Evolutionary conservation across 2,888 invertebrate species (phyloP).

Genomic region (Ligdia adustata): DNA sequence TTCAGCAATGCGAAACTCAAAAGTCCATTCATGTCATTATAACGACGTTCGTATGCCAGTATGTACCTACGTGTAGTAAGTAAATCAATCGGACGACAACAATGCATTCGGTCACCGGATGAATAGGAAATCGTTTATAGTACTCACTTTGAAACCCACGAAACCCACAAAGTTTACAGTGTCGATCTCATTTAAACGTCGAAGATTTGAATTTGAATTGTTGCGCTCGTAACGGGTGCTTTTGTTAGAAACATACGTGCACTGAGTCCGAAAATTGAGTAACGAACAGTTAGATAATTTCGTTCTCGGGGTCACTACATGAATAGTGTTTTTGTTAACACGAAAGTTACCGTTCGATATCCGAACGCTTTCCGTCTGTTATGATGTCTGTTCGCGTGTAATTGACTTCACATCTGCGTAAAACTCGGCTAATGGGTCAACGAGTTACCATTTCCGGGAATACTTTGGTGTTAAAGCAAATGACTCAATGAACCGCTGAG

Average conservation of each 20-base stretch:
- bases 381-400: slow-evolving; percentile 48
- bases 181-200: slow-evolving; percentile 50
- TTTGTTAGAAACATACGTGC: slow-evolving; percentile 56
- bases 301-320: slow-evolving; percentile 55
- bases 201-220: slow-evolving; percentile 51
- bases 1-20: slow-evolving; percentile 55
- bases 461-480: slow-evolving; percentile 40
- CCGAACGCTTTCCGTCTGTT: slow-evolving; percentile 35
- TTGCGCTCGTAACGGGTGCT: slow-evolving; percentile 46
- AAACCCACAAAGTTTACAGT: slow-evolving; percentile 47
- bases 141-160: slow-evolving; percentile 19
- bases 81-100: slow-evolving; percentile 32
- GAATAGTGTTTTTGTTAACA: slow-evolving; percentile 60
- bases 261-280: slow-evolving; percentile 56
- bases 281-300: slow-evolving; percentile 71
- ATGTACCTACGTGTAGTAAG: slow-evolving; percentile 25
- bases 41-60: slow-evolving; percentile 24
- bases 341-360: slow-evolving; percentile 59
- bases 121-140: slow-evolving; percentile 32
- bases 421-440: slow-evolving; percentile 62
- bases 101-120: slow-evolving; percentile 39
- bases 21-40: slow-evolving; percentile 47
- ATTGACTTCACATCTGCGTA: slow-evolving; percentile 52
- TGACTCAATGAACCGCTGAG: slow-evolving; percentile 27
- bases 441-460: slow-evolving; percentile 36